A percentile compares a stretch with the other conserved stretches of the same genome.
Conservation (phyloP, 2,113 vertebrate species). For the Alligator mississippiensis region DNA sequence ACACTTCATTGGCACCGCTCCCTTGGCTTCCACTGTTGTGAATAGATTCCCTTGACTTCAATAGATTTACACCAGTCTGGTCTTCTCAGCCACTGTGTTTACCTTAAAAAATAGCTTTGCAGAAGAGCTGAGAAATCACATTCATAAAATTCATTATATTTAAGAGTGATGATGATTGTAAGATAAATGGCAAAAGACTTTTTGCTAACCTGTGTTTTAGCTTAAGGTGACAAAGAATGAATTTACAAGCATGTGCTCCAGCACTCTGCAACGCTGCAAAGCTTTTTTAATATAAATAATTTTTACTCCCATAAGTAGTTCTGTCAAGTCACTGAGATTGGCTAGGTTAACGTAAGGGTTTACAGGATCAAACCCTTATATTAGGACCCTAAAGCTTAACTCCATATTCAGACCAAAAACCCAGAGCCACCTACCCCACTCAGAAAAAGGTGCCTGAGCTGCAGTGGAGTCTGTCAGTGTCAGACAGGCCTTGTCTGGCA, state of each 20-base stretch:
- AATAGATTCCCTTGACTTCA: background rate
- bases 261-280: background rate
- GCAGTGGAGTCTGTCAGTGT: too few relatives aligned
- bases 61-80: background rate
- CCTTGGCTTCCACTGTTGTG: background rate
- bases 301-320: background rate
- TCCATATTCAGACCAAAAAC: too few relatives aligned
- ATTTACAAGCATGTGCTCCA: background rate
- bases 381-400: too few relatives aligned
- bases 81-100: background rate
- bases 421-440: too few relatives aligned
- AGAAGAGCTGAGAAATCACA: background rate
- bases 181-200: background rate
- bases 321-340: background rate
- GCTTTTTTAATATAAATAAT: background rate
- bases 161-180: background rate
- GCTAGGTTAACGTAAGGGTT: background rate
- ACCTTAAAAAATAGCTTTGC: background rate
- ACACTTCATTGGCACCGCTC: background rate
- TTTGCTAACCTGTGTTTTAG: background rate
- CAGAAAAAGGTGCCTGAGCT: too few relatives aligned
- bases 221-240: background rate
- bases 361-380: background rate
- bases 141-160: background rate
- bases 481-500: too few relatives aligned